A percentile compares a stretch with the other conserved stretches of the same genome.
phyloP scores from a whole-genome alignment of 2,888 invertebrate genomes.

The Hanleya hanleyi region DNA sequence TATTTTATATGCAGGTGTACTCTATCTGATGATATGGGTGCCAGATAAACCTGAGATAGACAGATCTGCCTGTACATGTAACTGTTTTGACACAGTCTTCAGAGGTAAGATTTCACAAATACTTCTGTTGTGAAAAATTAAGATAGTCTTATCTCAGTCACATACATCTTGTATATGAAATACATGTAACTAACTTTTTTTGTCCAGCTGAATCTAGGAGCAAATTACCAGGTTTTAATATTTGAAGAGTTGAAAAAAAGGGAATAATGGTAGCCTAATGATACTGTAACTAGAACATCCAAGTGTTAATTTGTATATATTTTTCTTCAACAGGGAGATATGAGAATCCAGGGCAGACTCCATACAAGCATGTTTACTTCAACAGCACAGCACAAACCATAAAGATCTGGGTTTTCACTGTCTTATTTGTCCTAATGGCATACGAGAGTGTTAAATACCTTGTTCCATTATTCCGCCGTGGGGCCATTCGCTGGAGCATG shows the following conservation, averaged over 20 bases:
- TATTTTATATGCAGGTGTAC: slow-evolving; percentile 54
- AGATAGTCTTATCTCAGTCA: too few species aligned
- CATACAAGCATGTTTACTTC: slow-evolving; percentile 72
- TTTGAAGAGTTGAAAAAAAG: too few species aligned
- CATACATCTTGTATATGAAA: not conserved
- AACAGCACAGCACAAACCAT: slow-evolving; percentile 65
- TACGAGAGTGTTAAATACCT: slow-evolving; percentile 69
- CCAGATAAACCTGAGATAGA: slow-evolving; percentile 81
- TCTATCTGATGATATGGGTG: slow-evolving; percentile 78
- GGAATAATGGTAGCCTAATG: too few species aligned
- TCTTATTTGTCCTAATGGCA: slow-evolving; percentile 59
- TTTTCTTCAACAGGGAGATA: slow-evolving; percentile 62
- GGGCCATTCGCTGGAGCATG: slow-evolving; percentile 55
- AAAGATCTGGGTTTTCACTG: slow-evolving; percentile 66
- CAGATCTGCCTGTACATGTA: slow-evolving; percentile 80
- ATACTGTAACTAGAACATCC: too few species aligned
- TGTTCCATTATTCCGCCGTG: slow-evolving; percentile 47
- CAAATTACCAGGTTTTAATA: too few species aligned
- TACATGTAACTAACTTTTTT: not conserved
- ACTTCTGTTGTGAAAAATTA: not conserved
- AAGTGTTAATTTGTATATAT: too few species aligned
- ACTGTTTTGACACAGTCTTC: slow-evolving; percentile 86
- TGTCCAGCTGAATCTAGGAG: too few species aligned
- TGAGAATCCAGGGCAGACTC: slow-evolving; percentile 65
- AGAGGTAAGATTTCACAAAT: slow-evolving; percentile 80